These are phyloP conservation scores for Heliopora coerulea DNA, from an alignment of 92 coral and sea anemone genomes.

Conservation along the genomic window DNA sequence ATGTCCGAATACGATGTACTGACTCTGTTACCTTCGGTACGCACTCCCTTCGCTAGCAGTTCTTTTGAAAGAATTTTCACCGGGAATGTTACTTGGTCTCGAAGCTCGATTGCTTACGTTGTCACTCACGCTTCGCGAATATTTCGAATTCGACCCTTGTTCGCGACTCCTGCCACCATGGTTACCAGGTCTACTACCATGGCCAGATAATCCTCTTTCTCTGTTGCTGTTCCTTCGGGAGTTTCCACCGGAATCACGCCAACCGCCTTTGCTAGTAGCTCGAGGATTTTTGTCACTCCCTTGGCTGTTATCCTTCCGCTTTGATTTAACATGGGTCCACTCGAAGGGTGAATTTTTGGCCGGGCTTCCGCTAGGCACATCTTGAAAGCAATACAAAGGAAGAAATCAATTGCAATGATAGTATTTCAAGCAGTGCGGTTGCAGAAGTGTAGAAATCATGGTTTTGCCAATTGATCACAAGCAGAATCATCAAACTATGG, in stretches of 20 bases:
- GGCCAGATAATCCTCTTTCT: not conserved
- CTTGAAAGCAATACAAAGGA: not conserved
- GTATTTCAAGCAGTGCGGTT: not conserved
- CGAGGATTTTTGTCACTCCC: not conserved
- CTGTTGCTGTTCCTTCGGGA: not conserved
- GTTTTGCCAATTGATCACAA: too few species aligned
- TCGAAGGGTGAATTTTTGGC: slow-evolving; percentile 4
- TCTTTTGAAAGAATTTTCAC: not conserved
- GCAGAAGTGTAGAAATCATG: not conserved
- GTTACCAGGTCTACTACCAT: slow-evolving; percentile 9
- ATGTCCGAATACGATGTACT: not conserved
- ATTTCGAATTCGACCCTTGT: slow-evolving; percentile 1
- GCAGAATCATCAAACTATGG: too few species aligned
- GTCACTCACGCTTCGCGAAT: slow-evolving; percentile 31
- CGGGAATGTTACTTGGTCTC: not conserved
- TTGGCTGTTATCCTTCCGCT: slow-evolving; percentile 12
- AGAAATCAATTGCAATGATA: not conserved
- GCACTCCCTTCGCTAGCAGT: not conserved
- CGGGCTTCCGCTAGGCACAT: slow-evolving; percentile 11
- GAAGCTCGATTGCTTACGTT: slow-evolving; percentile 8
- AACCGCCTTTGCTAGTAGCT: not conserved
- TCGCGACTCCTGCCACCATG: slow-evolving; percentile 9
- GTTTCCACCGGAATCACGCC: not conserved
- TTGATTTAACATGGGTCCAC: slow-evolving; percentile 34
- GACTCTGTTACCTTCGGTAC: not conserved